Evolutionary conservation across 2,888 invertebrate species (phyloP).

Genomic region (Tipula vernalis): DNA sequence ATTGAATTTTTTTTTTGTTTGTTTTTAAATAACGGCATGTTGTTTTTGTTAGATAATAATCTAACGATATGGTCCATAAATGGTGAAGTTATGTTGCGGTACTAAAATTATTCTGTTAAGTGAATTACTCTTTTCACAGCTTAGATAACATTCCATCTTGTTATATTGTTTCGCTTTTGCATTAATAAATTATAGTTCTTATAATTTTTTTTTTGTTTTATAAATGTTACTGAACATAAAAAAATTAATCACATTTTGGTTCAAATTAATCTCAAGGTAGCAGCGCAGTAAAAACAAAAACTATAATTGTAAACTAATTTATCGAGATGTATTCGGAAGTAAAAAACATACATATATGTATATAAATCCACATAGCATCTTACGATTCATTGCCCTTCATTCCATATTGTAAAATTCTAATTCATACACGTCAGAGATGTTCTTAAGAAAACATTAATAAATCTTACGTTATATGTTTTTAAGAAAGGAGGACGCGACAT

Average conservation of each 20-base stretch:
- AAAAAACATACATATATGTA: not conserved
- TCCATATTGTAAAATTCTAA: not conserved
- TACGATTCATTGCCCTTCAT: not conserved
- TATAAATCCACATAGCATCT: not conserved
- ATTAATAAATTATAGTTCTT: too few relatives aligned
- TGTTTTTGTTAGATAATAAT: too few relatives aligned
- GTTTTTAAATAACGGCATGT: too few relatives aligned
- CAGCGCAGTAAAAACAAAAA: not conserved
- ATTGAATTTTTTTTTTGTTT: too few relatives aligned
- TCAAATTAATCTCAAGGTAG: not conserved
- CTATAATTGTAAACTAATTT: not conserved
- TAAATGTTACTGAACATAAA: too few relatives aligned
- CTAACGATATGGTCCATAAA: too few relatives aligned
- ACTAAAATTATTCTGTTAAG: too few relatives aligned
- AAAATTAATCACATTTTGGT: not conserved
- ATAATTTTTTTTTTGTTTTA: too few relatives aligned
- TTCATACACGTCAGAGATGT: not conserved
- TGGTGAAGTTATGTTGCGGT: too few relatives aligned
- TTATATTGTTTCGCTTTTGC: too few relatives aligned
- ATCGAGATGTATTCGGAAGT: not conserved
- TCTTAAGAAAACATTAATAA: not conserved
- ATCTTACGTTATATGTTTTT: not conserved
- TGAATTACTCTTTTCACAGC: too few relatives aligned
- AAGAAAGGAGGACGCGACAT: not conserved
- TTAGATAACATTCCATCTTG: too few relatives aligned